Conservation (phyloP, 2,888 invertebrate genomes). For the Troides helena region DNA sequence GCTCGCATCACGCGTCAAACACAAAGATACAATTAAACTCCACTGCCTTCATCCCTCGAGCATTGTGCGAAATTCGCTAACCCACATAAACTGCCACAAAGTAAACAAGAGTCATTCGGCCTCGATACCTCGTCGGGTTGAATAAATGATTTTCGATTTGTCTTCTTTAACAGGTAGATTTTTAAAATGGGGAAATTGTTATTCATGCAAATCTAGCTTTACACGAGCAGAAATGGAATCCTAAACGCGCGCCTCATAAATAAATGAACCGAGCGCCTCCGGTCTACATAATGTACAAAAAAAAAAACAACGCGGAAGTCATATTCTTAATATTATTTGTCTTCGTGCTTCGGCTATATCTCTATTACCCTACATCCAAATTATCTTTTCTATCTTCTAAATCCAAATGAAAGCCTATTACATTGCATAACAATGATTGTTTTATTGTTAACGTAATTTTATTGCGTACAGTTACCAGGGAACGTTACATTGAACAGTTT, state of each 20-base stretch:
- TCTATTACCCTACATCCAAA: slow-evolving; percentile 24
- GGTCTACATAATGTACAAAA: slow-evolving; percentile 40
- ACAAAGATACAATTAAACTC: slow-evolving; percentile 48
- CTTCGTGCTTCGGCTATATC: slow-evolving; percentile 29
- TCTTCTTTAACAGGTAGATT: slow-evolving; percentile 73
- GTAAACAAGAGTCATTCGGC: slow-evolving; percentile 59
- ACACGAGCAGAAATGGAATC: slow-evolving; percentile 75
- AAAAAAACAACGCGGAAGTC: slow-evolving; percentile 41
- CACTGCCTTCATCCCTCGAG: slow-evolving; percentile 47
- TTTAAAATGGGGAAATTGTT: slow-evolving; percentile 70
- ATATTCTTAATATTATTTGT: slow-evolving; percentile 36
- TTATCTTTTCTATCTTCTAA: slow-evolving; percentile 23
- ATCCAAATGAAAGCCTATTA: slow-evolving; percentile 26
- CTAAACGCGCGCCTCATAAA: slow-evolving; percentile 70
- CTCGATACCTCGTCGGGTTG: slow-evolving; percentile 60
- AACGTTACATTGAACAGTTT: slow-evolving; percentile 4
- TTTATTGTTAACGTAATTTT: slow-evolving; percentile 19
- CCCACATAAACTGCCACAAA: slow-evolving; percentile 54
- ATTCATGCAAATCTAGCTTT: slow-evolving; percentile 73
- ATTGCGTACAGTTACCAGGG: slow-evolving; percentile 9
- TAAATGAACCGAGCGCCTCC: slow-evolving; percentile 52
- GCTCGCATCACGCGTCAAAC: slow-evolving; percentile 51
- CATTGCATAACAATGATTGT: slow-evolving; percentile 22
- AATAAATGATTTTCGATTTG: slow-evolving; percentile 71
- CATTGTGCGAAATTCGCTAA: slow-evolving; percentile 56